Evolutionary conservation across 2,888 invertebrate genomes (phyloP).

Genomic region (Zygogramma bicolorata): DNA sequence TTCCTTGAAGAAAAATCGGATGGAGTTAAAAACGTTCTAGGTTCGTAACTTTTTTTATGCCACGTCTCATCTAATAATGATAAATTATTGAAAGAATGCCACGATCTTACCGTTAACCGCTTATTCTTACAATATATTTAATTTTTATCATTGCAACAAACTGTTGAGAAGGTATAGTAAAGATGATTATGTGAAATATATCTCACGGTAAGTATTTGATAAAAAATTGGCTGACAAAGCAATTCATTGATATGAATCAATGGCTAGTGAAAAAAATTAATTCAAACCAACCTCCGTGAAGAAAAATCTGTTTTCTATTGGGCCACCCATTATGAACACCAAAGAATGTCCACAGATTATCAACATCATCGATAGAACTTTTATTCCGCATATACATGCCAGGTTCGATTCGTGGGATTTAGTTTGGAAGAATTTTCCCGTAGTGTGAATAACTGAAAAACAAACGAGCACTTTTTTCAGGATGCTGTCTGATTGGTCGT

Average conservation of each 20-base stretch:
- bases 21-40: not conserved
- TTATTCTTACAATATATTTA: too few species aligned
- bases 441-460: slow-evolving; percentile 73
- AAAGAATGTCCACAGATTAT: slow-evolving; percentile 77
- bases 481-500: slow-evolving; percentile 31
- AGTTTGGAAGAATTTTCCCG: slow-evolving; percentile 72
- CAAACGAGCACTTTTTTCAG: slow-evolving; percentile 62
- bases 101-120: too few species aligned
- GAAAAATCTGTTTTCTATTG: slow-evolving; percentile 75
- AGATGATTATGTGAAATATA: too few species aligned
- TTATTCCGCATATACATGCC: slow-evolving; percentile 72
- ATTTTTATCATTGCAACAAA: too few species aligned
- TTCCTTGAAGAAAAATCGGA: slow-evolving; percentile 61
- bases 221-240: too few species aligned
- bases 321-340: slow-evolving; percentile 76
- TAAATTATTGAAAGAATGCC: too few species aligned
- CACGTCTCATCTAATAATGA: too few species aligned
- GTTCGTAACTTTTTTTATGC: too few species aligned
- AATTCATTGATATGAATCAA: too few species aligned
- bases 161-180: too few species aligned
- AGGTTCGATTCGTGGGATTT: slow-evolving; percentile 73
- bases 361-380: slow-evolving; percentile 76
- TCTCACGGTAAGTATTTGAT: too few species aligned
- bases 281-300: slow-evolving; percentile 69
- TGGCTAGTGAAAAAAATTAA: too few species aligned